Base-by-base conservation (phyloP, 1,140 invertebrate genomes). In the Caenorhabditis inopinata region DNA sequence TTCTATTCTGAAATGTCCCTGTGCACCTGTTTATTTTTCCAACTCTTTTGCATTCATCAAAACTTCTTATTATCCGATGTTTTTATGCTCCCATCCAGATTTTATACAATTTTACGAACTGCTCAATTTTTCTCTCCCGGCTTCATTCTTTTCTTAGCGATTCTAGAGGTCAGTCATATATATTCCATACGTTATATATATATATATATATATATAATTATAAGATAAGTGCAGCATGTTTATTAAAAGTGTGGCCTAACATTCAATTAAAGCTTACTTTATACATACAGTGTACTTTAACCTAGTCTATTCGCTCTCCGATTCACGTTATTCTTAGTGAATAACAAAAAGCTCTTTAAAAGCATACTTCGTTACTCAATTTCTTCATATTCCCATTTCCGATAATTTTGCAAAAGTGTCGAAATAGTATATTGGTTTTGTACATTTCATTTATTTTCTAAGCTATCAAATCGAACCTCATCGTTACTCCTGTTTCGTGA, bases 121-220 rank as follows among this genome's bases (percentile, higher is more conserved):
- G 58, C 58, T 68, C 58, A 68, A 38, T 68, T 42, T 42, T 14
- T 12, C 32, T 7, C 11, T 68, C 58, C 58, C 58, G 58, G 58
- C 58, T 68, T 68, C 38, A 16, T n/a, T 68, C n/a, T 25, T 21
- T 68, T 68, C 38, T 14, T 38, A 68, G 58, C 58, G 27, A 68
- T 68, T 68, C 32, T 68, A 68, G 58, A 68, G 58, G 32, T 42
- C 51, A 58, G 27, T 58, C 51, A 58, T 58, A 32, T 68, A 42
- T 68, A 38, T 9, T 38, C 58, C 2, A 32, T n/a, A 35, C 16
- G n/a, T 18, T 21, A n/a, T n/a, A n/a, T n/a, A n/a, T n/a, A n/a
- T n/a, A n/a, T n/a, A n/a, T n/a, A n/a, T n/a, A n/a, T n/a, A n/a
- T n/a, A n/a, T n/a, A n/a, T n/a, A n/a, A n/a, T n/a, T n/a, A n/a